Conservation (phyloP, 2,113 vertebrate genomes). For the Oryctolagus cuniculus region mOryCun1.1 NC_091441.1:37408001-37408500, state of each 20-base stretch:
- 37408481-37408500: not conserved
- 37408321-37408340: not conserved
- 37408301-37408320: slow-evolving; percentile 51
- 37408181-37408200: slow-evolving; percentile 68
- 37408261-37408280: slow-evolving; percentile 62
- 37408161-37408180: slow-evolving; percentile 59
- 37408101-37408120: slow-evolving; percentile 52
- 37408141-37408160: slow-evolving; percentile 64
- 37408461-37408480: not conserved
- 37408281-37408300: slow-evolving; percentile 65
- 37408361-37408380: not conserved
- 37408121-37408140: slow-evolving; percentile 53
- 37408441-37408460: not conserved
- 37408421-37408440: not conserved
- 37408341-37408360: not conserved
- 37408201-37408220: slow-evolving; percentile 49
- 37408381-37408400: not conserved
- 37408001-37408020: slow-evolving; percentile 64
- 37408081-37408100: slow-evolving; percentile 44
- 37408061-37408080: slow-evolving; percentile 71
- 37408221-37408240: slow-evolving; percentile 65
- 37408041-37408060: slow-evolving; percentile 73
- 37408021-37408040: slow-evolving; percentile 65
- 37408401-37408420: not conserved
- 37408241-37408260: slow-evolving; percentile 66